Base-by-base conservation (phyloP, 2,797 vertebrate genomes). In the Phrynocephalus forsythii region DNA sequence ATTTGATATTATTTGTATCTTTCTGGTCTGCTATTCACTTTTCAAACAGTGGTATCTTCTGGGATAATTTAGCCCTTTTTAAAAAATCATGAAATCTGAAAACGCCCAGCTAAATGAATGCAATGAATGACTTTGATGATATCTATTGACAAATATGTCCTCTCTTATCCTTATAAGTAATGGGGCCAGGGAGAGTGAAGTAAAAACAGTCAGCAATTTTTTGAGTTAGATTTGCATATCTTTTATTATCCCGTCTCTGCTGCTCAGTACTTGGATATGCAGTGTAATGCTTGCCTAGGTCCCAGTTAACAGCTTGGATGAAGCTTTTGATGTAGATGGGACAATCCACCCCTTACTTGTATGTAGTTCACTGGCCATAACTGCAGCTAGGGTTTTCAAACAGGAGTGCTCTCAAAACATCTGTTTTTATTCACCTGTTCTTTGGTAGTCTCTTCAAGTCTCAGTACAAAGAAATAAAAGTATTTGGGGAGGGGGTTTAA, bases 1-100 rank as follows among this genome's bases (percentile, higher is more conserved):
- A 95, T 95, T 95, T 96, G 95, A 95, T 95, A 96, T 96, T 95
- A 90, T 92, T 89, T 94, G 92, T 88, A 97, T 94, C 89, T 95
- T 96, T 96, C 89, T 93, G 94, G 94, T 96, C 93, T 95, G 95
- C 94, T 96, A 96, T 96, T 97, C 96, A 96, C 95, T 97, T 98
- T 99, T 98, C 98, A 99, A 98, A 99, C 96, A 97, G 98, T 99
- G 98, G 98, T 96, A 97, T 92, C 77, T 94, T 91, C 93, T 93
- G 89, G 92, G 91, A 93, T 93, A 94, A 95, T 94, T 96, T 94
- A 95, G 95, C 87, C 86, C 22, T 94, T 94, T 93, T 91, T 93
- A 95, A 91, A 93, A 91, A 79, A 90, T 93, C 93, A 86, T 83
- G 81, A 82, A 84, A 33, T 86, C 44, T 93, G 83, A 93, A 86